These are phyloP conservation scores for Montipora capitata DNA, from an alignment of 92 coral and sea anemone species.

Conservation along the genomic window DNA sequence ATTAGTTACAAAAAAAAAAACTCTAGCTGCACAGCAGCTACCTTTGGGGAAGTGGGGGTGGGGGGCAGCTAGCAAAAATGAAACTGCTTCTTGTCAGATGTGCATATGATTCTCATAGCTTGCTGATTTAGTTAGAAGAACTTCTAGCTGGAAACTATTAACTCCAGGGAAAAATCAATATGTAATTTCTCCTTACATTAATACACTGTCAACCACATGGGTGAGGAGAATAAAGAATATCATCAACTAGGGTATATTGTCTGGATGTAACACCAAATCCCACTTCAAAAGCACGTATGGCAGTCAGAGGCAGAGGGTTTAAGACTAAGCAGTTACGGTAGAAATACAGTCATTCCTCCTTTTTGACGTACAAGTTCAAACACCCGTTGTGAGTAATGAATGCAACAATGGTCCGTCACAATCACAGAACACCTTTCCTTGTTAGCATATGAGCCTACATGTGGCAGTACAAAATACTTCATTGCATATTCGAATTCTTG, in stretches of 20 bases:
- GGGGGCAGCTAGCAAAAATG: neutral
- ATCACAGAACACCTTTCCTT: slow-evolving; percentile 70
- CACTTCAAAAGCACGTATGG: neutral
- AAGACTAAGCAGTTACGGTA: slow-evolving; percentile 66
- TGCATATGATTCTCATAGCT: slow-evolving; percentile 13
- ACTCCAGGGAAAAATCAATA: neutral
- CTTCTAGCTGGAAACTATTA: no score
- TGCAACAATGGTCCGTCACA: slow-evolving; percentile 68
- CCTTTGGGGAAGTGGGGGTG: no score
- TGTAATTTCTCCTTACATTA: neutral
- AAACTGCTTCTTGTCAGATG: neutral
- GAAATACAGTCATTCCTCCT: slow-evolving; percentile 64
- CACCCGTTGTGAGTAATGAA: slow-evolving; percentile 53
- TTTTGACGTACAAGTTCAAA: slow-evolving; percentile 36
- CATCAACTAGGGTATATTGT: neutral
- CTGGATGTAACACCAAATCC: neutral
- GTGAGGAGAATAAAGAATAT: slow-evolving; percentile 2
- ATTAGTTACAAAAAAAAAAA: no score
- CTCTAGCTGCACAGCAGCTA: no score
- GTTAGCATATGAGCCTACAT: slow-evolving; percentile 65
- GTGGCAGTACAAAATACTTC: slow-evolving; percentile 66
- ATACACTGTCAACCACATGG: neutral
- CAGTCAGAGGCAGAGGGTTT: neutral
- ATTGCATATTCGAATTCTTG: slow-evolving; percentile 58
- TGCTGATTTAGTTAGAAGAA: slow-evolving; percentile 3